Evolutionary conservation across 2,888 invertebrate species (phyloP).

Genomic region (Drosophila kokeensis): DNA sequence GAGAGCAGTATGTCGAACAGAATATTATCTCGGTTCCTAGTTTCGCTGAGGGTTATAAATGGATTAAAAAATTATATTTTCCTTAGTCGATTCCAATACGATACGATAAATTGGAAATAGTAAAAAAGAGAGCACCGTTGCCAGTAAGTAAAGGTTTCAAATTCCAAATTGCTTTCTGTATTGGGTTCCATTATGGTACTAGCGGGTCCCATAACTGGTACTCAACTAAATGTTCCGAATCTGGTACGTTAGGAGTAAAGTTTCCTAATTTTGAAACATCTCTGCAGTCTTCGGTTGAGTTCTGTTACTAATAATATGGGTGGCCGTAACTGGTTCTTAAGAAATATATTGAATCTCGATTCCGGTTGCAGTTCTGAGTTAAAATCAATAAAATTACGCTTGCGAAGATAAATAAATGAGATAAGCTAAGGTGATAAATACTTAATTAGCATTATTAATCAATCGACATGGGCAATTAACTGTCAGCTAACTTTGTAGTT

Average conservation of each 20-base stretch:
- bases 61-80: background rate
- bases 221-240: no score
- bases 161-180: background rate
- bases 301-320: background rate
- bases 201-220: background rate
- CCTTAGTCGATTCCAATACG: background rate
- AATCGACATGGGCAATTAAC: background rate
- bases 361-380: background rate
- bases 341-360: background rate
- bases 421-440: background rate
- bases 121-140: background rate
- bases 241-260: background rate
- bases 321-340: no score
- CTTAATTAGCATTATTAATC: background rate
- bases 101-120: background rate
- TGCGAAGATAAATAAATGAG: background rate
- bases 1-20: background rate
- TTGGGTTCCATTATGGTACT: no score
- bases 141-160: background rate
- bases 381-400: background rate
- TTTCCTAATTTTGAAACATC: background rate
- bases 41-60: background rate
- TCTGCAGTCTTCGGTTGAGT: background rate
- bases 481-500: background rate
- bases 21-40: background rate